Conservation (phyloP, 1,140 invertebrate species). For the Pseudomyrmex cubaensis region DNA sequence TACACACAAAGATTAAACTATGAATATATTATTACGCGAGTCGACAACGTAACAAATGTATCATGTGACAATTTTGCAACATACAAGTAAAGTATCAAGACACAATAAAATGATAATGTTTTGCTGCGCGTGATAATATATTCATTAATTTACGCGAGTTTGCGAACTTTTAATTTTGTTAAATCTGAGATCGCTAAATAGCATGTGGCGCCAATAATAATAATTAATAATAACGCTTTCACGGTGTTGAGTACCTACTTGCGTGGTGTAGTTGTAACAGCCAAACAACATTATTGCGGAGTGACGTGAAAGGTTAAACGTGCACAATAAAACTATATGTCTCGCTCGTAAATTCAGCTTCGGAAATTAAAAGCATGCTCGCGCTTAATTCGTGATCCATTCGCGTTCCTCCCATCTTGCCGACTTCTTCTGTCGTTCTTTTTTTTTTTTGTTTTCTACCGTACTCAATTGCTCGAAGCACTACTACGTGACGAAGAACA, state of each 20-base stretch:
- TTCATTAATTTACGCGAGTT: neutral
- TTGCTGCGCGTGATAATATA: neutral
- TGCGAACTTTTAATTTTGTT: neutral
- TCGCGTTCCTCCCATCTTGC: neutral
- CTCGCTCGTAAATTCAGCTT: conserved; percentile 64
- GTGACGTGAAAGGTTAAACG: conserved; percentile 44
- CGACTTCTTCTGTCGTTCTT: neutral
- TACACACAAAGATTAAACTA: too few species aligned
- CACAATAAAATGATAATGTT: neutral
- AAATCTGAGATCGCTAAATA: neutral
- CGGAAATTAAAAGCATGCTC: conserved; percentile 61
- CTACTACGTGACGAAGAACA: conserved; percentile 66
- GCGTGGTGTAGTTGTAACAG: conserved; percentile 1
- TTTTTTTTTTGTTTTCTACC: conserved; percentile 2
- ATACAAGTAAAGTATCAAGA: neutral
- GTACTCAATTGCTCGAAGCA: conserved; percentile 38
- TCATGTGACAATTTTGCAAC: neutral
- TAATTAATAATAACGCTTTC: neutral
- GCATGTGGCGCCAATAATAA: conserved; percentile 9
- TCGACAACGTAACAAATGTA: too few species aligned
- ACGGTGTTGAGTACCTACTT: conserved; percentile 1
- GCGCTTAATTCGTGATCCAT: conserved; percentile 53
- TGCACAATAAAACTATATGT: conserved; percentile 59
- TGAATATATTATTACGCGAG: too few species aligned
- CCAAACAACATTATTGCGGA: neutral